phyloP scores from a whole-genome alignment of 2,888 invertebrate species.

The Allolobophora icterica region DNA sequence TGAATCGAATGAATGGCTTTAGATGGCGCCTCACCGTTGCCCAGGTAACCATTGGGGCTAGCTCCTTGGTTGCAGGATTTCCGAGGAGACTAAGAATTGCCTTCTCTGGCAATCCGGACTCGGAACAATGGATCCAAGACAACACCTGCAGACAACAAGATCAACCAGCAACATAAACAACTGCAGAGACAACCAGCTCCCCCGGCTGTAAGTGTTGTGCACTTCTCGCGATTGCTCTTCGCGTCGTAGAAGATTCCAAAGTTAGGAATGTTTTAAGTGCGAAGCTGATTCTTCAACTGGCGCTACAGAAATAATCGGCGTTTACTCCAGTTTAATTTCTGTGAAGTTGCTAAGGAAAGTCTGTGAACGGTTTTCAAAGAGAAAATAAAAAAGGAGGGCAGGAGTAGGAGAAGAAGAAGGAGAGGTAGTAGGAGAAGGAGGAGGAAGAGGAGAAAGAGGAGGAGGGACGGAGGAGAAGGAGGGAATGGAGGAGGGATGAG shows the following conservation, averaged over 20 bases:
- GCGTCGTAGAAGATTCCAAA: too few species aligned
- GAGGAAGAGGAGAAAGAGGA: too few species aligned
- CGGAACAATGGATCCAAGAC: conserved; percentile 51
- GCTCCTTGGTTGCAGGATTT: conserved; percentile 49
- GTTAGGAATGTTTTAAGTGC: too few species aligned
- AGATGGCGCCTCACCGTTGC: conserved; percentile 52
- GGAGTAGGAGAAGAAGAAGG: not conserved
- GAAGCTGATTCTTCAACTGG: too few species aligned
- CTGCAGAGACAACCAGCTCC: not conserved
- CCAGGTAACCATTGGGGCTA: conserved; percentile 53
- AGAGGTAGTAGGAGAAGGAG: too few species aligned
- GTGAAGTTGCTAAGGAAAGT: not conserved
- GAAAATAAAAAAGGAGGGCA: too few species aligned
- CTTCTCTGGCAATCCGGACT: conserved; percentile 51
- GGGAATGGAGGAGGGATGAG: too few species aligned
- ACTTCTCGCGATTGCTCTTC: too few species aligned
- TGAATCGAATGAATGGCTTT: conserved; percentile 52
- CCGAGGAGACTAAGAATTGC: conserved; percentile 55
- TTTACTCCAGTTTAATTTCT: not conserved
- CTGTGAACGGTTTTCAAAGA: not conserved
- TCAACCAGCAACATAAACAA: conserved; percentile 39
- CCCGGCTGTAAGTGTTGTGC: too few species aligned
- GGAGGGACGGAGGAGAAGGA: too few species aligned
- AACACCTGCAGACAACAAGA: conserved; percentile 44
- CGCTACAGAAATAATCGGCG: not conserved